Evolutionary conservation across 2,888 invertebrate genomes (phyloP), one percentile per base, ranked within the genome.

Genomic region (Caenorhabditis macrosperma): DNA sequence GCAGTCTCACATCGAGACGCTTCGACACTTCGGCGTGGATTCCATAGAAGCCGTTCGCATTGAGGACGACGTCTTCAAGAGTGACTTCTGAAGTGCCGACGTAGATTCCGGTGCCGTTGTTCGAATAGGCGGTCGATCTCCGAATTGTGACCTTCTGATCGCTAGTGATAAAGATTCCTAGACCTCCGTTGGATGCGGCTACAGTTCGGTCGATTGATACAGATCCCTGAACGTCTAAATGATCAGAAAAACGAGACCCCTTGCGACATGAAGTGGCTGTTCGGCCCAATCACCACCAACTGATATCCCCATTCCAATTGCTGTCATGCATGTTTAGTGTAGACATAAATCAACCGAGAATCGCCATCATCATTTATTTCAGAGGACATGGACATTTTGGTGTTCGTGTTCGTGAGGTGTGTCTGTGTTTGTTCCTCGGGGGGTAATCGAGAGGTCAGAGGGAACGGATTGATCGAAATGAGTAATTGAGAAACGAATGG

Each of bases 31-130:
- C 78, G 10, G 50, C 71, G 26, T 78, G 78, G 15, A 78, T 46
- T 55, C 78, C 78, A 50, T 52, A 67, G 48, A 48, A 52, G 4
- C 78, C 76, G 55, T 80, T 80, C 7, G 54, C 46, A 57, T 72
- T 76, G 5, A 80, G 52, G 26, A 66, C 71, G 17, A 60, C 48
- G 20, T 76, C 38, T 54, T 80, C 80, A 0, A 80, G 20, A 10
- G 22, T 66, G n/a, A 63, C 63, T 48, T 78, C 68, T n/a, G 55
- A 54, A 9, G 67, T 52, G 22, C 72, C 68, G 22, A 78, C 12
- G 33, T 68, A 72, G 24, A 78, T 78, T 15, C 79, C 79, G 22
- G 74, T 75, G 10, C 60, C 69, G 33, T 79, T 68, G 41, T 79
- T 79, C 0, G 79, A 79, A 30, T 55, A 52, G 0, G 63, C 35